Conservation (phyloP, 2,113 vertebrate species). For the Pedionomus torquatus region DNA sequence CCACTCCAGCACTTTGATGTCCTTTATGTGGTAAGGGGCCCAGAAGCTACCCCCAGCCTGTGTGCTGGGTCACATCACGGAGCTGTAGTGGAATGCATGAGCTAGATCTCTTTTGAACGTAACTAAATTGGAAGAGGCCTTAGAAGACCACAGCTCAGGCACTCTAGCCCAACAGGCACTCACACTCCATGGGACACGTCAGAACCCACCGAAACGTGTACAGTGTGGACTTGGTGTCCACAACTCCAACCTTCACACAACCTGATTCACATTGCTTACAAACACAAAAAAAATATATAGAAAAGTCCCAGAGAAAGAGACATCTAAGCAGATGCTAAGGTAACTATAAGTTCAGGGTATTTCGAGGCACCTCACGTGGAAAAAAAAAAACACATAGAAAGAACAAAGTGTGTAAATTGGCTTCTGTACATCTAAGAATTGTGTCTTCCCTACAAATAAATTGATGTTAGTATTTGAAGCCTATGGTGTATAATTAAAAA, state of each 20-base stretch:
- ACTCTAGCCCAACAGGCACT: neutral
- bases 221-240: rapidly evolving
- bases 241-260: neutral
- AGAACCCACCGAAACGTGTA: neutral
- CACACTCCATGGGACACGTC: neutral
- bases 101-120: neutral
- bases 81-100: neutral
- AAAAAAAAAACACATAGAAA: neutral
- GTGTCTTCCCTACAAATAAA: neutral
- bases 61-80: rapidly evolving
- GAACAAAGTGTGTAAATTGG: neutral
- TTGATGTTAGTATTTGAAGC: conserved; percentile 22
- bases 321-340: neutral
- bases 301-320: neutral
- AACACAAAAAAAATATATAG: neutral
- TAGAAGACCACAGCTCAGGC: neutral
- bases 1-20: too few species aligned
- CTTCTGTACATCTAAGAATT: neutral
- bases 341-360: neutral
- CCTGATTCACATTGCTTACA: neutral
- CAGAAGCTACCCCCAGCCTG: neutral
- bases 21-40: too few species aligned
- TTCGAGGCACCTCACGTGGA: neutral
- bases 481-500: conserved; percentile 42
- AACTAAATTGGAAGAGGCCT: neutral